phyloP scores from a whole-genome alignment of 1,140 invertebrate species.

The Drosophila bocki region DNA sequence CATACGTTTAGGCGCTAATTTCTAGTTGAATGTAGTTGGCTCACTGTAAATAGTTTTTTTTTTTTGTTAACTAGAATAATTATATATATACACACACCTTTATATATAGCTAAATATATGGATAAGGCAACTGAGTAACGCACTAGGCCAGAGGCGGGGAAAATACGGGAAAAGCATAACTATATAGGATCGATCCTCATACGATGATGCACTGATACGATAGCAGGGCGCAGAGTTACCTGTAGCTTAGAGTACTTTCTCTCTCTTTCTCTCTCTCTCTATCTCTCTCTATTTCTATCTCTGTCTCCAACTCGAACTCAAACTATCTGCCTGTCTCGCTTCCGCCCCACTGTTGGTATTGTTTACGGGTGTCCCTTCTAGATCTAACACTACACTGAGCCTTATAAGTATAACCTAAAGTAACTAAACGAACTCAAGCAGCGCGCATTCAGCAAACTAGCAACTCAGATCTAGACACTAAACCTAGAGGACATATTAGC shows the following conservation, averaged over 20 bases:
- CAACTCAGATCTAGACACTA: slow-evolving; percentile 32
- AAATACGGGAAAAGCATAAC: slow-evolving; percentile 15
- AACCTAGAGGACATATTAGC: slow-evolving; percentile 16
- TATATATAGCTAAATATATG: slow-evolving; percentile 21
- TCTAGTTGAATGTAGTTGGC: slow-evolving; percentile 43
- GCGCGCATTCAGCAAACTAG: slow-evolving; percentile 42
- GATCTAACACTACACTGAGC: slow-evolving; percentile 66
- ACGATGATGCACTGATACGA: slow-evolving; percentile 39
- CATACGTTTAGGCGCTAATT: slow-evolving; percentile 54
- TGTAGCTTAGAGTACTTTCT: slow-evolving; percentile 26
- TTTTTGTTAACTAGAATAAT: slow-evolving; percentile 13
- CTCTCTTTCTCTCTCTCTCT: not conserved
- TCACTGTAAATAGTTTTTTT: slow-evolving; percentile 41
- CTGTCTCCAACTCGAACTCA: not conserved
- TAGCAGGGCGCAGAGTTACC: slow-evolving; percentile 27
- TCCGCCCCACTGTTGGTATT: slow-evolving; percentile 7
- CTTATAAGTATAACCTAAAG: slow-evolving; percentile 70
- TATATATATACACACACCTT: slow-evolving; percentile 18
- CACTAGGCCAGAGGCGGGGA: slow-evolving; percentile 26
- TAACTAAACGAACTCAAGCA: slow-evolving; percentile 44
- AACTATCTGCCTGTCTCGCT: slow-evolving; percentile 29
- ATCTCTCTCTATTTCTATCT: not conserved
- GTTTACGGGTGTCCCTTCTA: slow-evolving; percentile 22
- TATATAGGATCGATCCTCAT: slow-evolving; percentile 22
- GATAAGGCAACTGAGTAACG: slow-evolving; percentile 39